Conservation (phyloP, 2,888 invertebrate genomes). For the Sialis lutaria region DNA sequence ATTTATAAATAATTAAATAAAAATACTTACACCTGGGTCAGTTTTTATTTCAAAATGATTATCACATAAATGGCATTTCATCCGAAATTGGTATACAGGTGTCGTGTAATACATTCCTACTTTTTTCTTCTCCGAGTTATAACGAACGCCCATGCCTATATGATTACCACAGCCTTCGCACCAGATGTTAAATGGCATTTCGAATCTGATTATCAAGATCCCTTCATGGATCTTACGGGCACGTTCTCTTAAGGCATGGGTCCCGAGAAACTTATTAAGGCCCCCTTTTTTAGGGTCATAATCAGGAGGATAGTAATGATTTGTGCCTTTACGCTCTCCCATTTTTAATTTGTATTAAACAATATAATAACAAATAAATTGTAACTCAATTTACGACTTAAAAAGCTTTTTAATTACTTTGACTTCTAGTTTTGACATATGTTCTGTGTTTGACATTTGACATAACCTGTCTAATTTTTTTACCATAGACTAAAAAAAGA, state of each 20-base stretch:
- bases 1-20: background rate
- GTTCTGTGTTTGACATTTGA: no score
- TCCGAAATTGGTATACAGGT: slow-evolving; percentile 92
- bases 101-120: slow-evolving; percentile 97
- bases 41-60: slow-evolving; percentile 97
- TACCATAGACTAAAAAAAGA: no score
- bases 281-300: slow-evolving; percentile 92
- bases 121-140: slow-evolving; percentile 86
- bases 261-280: slow-evolving; percentile 83
- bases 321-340: slow-evolving; percentile 97
- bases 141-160: slow-evolving; percentile 98
- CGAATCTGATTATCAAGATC: slow-evolving; percentile 91
- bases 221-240: slow-evolving; percentile 92
- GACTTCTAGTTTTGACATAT: no score
- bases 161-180: slow-evolving; percentile 96
- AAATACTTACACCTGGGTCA: slow-evolving; percentile 71
- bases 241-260: slow-evolving; percentile 89
- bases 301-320: slow-evolving; percentile 97
- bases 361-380: background rate
- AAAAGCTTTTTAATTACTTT: no score
- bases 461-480: no score
- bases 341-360: slow-evolving; percentile 29
- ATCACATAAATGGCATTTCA: slow-evolving; percentile 97
- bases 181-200: slow-evolving; percentile 99
- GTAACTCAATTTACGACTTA: no score